Conservation (phyloP, 92 coral and sea anemone genomes). For the Paragorgia papillata region DNA sequence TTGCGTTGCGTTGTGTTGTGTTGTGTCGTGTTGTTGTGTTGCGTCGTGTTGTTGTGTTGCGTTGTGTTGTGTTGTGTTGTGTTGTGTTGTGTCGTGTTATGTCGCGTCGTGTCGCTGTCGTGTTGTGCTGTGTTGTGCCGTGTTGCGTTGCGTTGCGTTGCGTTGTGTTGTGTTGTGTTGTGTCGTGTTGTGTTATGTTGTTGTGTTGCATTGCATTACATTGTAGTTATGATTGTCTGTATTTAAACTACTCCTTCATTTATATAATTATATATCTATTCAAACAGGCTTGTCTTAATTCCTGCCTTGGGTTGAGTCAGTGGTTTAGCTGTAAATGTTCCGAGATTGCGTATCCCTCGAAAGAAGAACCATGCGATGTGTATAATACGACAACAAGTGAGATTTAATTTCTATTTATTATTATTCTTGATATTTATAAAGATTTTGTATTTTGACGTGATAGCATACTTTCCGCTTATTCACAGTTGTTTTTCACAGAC, state of each 20-base stretch:
- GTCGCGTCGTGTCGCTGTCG: no score
- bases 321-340: constrained; percentile 62
- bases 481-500: no score
- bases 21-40: no score
- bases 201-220: no score
- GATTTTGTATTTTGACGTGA: no score
- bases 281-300: constrained; percentile 65
- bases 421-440: not conserved
- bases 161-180: no score
- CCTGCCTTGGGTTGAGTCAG: constrained; percentile 62
- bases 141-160: not conserved
- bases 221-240: not conserved
- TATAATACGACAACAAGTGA: not conserved
- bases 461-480: no score
- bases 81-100: not conserved
- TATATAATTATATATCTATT: not conserved
- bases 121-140: not conserved
- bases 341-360: constrained; percentile 56
- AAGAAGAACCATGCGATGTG: constrained; percentile 46
- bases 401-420: not conserved
- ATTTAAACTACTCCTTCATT: not conserved
- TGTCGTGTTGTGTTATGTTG: no score
- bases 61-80: not conserved
- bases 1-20: no score
- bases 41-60: no score